Evolutionary conservation across 1,140 invertebrate genomes (phyloP), one percentile per base, ranked within the genome.

Genomic region (Bombus balteatus): DNA sequence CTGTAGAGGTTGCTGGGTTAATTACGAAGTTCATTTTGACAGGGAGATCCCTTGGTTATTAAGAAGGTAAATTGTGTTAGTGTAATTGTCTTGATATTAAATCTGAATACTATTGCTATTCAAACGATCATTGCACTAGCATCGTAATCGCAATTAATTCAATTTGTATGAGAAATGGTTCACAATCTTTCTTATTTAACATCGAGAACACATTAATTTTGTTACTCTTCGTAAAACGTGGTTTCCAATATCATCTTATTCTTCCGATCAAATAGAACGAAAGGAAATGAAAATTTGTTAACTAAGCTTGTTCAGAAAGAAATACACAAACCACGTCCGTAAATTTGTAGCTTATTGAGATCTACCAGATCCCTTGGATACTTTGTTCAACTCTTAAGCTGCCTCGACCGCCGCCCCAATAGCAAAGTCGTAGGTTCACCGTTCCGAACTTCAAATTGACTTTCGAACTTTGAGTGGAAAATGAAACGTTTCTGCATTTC

Each of bases 401-500:
- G 57, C 18, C 37, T 68, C 32, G 47, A 12, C 34, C 53, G 47
- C 18, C n/a, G 28, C 12, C 71, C 39, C 71, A 65, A 72, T 53
- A 70, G 37, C 47, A 47, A 76, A 83, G 41, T 57, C 82, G 18
- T 57, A 70, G 74, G 34, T 57, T 79, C 66, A n/a, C 37, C 59
- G 76, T 84, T 84, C 18, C 39, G 34, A 80, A 84, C 83, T 84
- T 71, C 76, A 78, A 72, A 84, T 84, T 84, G 83, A 84, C 83
- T 84, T 84, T 79, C 76, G 83, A 80, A 79, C 66, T 84, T 34
- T 43, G 37, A 79, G 76, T 80, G 83, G 83, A 84, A 80, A 84
- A 84, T 84, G 76, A 84, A 84, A 84, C 83, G 83, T 80, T 83
- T 77, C 73, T 70, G 65, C 82, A 57, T 79, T 84, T 79, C 75